A percentile compares a stretch with the other conserved stretches of the same genome.
Evolutionary conservation across 2,797 vertebrate genomes (phyloP).

Genomic region (Furcifer pardalis): DNA sequence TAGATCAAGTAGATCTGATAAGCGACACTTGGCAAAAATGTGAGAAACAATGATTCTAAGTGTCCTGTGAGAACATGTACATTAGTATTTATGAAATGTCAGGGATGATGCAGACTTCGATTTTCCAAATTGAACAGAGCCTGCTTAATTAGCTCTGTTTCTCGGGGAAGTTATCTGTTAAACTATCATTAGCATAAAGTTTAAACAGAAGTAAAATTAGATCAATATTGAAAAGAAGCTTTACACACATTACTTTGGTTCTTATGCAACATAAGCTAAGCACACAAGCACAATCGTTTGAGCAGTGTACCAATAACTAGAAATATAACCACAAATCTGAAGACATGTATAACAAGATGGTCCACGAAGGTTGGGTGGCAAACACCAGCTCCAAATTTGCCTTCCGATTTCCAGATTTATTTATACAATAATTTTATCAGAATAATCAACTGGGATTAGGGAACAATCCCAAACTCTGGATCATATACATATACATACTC

Average conservation of each 20-base stretch:
- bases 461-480: neutral
- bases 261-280: neutral
- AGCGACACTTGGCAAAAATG: neutral
- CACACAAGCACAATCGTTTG: neutral
- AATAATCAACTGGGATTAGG: neutral
- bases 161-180: neutral
- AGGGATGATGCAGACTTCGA: neutral
- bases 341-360: neutral
- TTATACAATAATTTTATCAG: neutral
- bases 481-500: neutral
- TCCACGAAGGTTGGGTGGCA: neutral
- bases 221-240: neutral
- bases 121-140: neutral
- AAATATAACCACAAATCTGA: neutral
- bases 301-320: neutral
- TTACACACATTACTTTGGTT: neutral
- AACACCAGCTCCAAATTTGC: neutral
- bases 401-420: neutral
- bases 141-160: slow-evolving; percentile 12
- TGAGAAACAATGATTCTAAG: neutral
- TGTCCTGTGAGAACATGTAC: neutral
- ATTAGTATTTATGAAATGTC: neutral
- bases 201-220: slow-evolving; percentile 18
- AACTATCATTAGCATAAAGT: slow-evolving; percentile 16
- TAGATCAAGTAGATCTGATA: neutral